phyloP scores from a whole-genome alignment of 2,113 vertebrate genomes.

The Chascanopsetta lugubris region DNA sequence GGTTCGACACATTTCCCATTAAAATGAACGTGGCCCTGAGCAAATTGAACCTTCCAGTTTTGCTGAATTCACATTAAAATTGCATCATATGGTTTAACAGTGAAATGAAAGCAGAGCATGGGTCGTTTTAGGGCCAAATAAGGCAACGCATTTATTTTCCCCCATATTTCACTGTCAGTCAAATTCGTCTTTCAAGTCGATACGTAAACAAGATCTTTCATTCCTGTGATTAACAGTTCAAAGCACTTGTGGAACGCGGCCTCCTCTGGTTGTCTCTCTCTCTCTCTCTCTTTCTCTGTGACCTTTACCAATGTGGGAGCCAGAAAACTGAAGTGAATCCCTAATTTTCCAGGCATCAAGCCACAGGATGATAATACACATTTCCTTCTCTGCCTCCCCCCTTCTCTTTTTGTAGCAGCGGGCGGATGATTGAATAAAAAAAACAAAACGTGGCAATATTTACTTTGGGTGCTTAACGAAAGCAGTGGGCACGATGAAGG shows the following conservation, averaged over 20 bases:
- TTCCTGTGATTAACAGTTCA: constrained; percentile 2
- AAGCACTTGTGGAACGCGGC: constrained; percentile 13
- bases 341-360: constrained; percentile 24
- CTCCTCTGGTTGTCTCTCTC: constrained; percentile 22
- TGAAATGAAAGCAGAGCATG: constrained; percentile 6
- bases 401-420: not conserved
- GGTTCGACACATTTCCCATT: constrained; percentile 8
- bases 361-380: constrained; percentile 16
- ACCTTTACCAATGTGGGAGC: constrained; percentile 54
- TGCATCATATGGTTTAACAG: constrained; percentile 3
- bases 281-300: constrained; percentile 34
- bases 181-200: constrained; percentile 1
- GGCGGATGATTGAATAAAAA: not conserved
- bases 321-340: constrained; percentile 37
- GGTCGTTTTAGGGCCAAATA: not conserved
- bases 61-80: constrained; percentile 42
- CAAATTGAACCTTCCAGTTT: constrained; percentile 13
- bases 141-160: too few relatives aligned
- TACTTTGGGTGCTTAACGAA: constrained; percentile 9
- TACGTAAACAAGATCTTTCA: not conserved
- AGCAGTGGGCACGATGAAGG: not conserved
- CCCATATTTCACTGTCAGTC: not conserved
- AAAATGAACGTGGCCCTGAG: constrained; percentile 36
- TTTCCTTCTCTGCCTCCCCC: constrained; percentile 1
- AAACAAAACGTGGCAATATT: constrained; percentile 7